Conservation (phyloP, 2,797 vertebrate species). For the Mormyrops boulengeri region DNA sequence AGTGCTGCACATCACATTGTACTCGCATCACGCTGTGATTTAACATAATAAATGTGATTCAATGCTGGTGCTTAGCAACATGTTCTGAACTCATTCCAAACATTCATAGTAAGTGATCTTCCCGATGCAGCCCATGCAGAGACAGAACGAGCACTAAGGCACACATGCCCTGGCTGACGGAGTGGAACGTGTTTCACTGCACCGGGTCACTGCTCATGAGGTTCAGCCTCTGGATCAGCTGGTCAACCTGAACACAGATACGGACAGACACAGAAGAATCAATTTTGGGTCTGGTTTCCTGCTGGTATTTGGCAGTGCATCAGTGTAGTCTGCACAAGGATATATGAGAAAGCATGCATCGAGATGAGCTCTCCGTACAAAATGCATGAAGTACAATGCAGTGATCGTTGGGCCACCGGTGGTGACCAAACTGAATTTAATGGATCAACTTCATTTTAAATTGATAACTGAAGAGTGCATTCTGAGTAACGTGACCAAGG, state of each 20-base stretch:
- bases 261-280: conserved; percentile 10
- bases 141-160: not conserved
- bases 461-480: not conserved
- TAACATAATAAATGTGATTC: not conserved
- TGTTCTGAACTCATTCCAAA: not conserved
- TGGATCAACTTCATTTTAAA: not conserved
- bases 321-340: not conserved
- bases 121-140: not conserved
- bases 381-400: not conserved
- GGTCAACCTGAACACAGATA: conserved; percentile 70
- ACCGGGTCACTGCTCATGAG: conserved; percentile 59
- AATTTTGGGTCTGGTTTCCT: not conserved
- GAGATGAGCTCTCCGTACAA: not conserved
- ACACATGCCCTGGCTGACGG: too few relatives aligned
- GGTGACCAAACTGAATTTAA: not conserved
- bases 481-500: not conserved
- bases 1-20: not conserved
- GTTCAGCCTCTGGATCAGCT: conserved; percentile 78
- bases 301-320: not conserved
- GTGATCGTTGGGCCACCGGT: not conserved
- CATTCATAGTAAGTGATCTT: not conserved
- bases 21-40: not conserved
- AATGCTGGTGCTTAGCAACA: not conserved
- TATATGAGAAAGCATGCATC: not conserved
- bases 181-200: conserved; percentile 35